Percentiles rank a stretch among this genome's conserved stretches.
These are phyloP conservation scores for Heterodera carotae DNA, from an alignment of 1,140 invertebrate genomes.

Conservation along the genomic window DNA sequence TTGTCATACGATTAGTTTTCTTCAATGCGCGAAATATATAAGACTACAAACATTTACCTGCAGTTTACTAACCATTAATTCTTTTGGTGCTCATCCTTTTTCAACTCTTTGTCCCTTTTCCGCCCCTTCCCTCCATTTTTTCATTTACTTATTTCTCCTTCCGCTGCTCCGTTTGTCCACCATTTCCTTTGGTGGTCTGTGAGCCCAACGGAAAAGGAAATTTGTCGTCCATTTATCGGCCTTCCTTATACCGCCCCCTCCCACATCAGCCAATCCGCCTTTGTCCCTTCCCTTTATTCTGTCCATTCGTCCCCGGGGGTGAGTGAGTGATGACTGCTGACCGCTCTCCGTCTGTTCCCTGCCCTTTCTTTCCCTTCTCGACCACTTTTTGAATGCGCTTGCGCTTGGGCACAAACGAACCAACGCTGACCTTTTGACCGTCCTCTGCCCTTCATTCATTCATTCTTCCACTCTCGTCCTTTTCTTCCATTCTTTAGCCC, in stretches of 20 bases:
- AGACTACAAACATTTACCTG: too few species aligned
- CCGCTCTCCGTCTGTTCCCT: background rate
- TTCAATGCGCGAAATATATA: too few species aligned
- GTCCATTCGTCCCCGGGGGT: background rate
- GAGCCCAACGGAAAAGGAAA: background rate
- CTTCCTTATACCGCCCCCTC: too few species aligned
- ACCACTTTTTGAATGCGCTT: constrained; percentile 2
- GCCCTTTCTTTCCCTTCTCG: background rate
- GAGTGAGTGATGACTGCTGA: constrained; percentile 2
- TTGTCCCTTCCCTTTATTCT: background rate
- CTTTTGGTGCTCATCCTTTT: background rate
- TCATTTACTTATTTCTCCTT: background rate
- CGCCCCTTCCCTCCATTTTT: background rate
- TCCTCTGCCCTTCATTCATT: background rate
- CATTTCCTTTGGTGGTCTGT: background rate
- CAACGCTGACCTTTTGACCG: constrained; percentile 1
- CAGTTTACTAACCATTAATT: background rate
- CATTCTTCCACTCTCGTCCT: background rate
- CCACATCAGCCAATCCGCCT: background rate
- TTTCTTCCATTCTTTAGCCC: too few species aligned
- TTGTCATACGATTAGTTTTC: too few species aligned
- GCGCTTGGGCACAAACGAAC: background rate
- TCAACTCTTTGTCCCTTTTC: background rate
- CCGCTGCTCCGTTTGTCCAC: background rate
- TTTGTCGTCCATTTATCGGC: constrained; percentile 2